Percentiles rank a stretch among this genome's conserved stretches.
Evolutionary conservation across 1,140 invertebrate species (phyloP).

Genomic region (Paralvinella palmiformis): DNA sequence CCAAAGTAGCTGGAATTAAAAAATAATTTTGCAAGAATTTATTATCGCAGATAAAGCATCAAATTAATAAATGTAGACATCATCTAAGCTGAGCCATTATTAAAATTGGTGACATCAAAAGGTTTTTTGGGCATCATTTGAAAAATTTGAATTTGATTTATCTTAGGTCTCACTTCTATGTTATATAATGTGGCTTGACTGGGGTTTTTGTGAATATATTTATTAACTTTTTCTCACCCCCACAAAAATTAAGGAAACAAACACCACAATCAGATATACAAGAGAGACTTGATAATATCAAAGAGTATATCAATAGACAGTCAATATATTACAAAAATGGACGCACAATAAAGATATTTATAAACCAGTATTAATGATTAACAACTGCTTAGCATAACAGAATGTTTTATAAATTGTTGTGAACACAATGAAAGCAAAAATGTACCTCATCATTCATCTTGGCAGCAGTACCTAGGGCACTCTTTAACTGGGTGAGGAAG

Average conservation of each 20-base stretch:
- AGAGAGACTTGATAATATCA: too few species aligned
- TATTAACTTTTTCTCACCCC: too few species aligned
- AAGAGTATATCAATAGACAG: too few species aligned
- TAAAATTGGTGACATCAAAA: not conserved
- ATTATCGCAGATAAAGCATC: not conserved
- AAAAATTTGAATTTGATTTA: too few species aligned
- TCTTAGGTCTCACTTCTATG: too few species aligned
- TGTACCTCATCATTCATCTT: slow-evolving; percentile 64
- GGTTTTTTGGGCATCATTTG: too few species aligned
- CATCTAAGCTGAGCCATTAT: not conserved
- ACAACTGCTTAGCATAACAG: not conserved
- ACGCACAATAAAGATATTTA: too few species aligned
- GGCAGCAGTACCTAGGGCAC: slow-evolving; percentile 76
- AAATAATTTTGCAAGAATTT: not conserved
- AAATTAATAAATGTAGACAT: not conserved
- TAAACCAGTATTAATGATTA: not conserved
- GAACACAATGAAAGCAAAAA: not conserved
- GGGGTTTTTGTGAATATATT: too few species aligned
- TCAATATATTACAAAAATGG: too few species aligned
- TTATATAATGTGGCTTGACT: too few species aligned
- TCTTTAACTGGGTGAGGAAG: slow-evolving; percentile 77
- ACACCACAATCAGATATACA: too few species aligned
- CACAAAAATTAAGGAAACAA: too few species aligned
- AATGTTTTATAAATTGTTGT: not conserved
- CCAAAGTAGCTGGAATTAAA: slow-evolving; percentile 61